Evolutionary conservation across 2,888 invertebrate genomes (phyloP).

Genomic region (Matsumyia berberina): DNA sequence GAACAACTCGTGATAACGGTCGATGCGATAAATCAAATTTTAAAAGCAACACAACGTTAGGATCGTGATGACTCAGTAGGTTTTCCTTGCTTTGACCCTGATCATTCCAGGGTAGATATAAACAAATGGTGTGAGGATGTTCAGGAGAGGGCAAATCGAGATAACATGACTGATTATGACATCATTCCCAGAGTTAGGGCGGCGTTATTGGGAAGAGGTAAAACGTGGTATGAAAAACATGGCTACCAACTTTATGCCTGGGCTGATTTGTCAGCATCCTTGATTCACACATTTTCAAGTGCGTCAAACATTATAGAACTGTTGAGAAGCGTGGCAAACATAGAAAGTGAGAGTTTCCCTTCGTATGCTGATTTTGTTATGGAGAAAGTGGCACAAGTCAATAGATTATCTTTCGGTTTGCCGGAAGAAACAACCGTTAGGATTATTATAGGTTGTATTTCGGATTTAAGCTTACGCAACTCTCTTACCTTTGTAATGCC

Average conservation of each 20-base stretch:
- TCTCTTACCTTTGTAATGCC: constrained; percentile 38
- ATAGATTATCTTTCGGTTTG: constrained; percentile 31
- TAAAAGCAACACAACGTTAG: constrained; percentile 37
- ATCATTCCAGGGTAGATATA: constrained; percentile 52
- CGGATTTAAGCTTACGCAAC: constrained; percentile 35
- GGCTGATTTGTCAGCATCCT: constrained; percentile 58
- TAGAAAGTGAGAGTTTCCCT: background rate
- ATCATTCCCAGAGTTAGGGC: constrained; percentile 58
- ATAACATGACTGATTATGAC: constrained; percentile 52
- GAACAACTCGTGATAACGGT: constrained; percentile 18
- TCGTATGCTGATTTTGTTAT: constrained; percentile 7
- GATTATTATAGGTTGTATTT: constrained; percentile 46
- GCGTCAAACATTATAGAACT: constrained; percentile 47
- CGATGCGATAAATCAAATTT: constrained; percentile 49
- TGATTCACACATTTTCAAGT: constrained; percentile 56
- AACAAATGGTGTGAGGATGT: constrained; percentile 41
- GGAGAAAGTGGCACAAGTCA: background rate
- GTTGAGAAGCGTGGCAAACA: constrained; percentile 53
- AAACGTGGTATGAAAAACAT: constrained; percentile 60
- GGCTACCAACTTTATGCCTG: constrained; percentile 68
- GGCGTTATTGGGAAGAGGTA: constrained; percentile 41
- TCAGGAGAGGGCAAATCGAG: constrained; percentile 54
- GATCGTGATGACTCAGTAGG: constrained; percentile 17
- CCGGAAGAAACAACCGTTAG: constrained; percentile 36
- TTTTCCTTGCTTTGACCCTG: constrained; percentile 52